Percentiles rank a stretch among this genome's conserved stretches.
phyloP scores from a whole-genome alignment of 2,888 invertebrate species.

The Oscheius onirici region DNA sequence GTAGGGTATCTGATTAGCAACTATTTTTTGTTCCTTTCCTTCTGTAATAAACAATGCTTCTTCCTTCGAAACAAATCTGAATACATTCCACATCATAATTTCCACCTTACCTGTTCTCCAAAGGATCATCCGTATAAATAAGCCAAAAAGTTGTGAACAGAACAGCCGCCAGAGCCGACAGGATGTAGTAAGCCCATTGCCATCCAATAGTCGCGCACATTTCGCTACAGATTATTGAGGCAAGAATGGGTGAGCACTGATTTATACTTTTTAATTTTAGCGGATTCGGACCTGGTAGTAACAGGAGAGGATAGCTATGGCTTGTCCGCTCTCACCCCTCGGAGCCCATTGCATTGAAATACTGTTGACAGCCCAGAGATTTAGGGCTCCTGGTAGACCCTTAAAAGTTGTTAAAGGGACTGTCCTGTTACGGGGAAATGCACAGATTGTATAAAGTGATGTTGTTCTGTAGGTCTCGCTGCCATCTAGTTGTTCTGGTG shows the following conservation, averaged over 20 bases:
- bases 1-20: constrained; percentile 31
- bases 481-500: too few species aligned
- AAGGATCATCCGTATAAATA: constrained; percentile 40
- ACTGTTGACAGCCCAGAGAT: constrained; percentile 43
- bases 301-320: constrained; percentile 46
- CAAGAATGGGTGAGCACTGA: constrained; percentile 38
- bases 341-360: constrained; percentile 47
- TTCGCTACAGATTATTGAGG: constrained; percentile 50
- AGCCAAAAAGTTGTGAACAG: constrained; percentile 35
- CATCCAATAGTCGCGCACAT: constrained; percentile 42
- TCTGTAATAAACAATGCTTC: constrained; percentile 36
- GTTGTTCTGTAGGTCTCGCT: too few species aligned
- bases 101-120: constrained; percentile 39
- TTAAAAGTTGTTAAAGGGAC: constrained; percentile 21
- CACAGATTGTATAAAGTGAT: too few species aligned
- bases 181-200: constrained; percentile 17
- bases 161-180: constrained; percentile 36
- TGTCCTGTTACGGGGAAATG: too few species aligned
- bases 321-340: constrained; percentile 38
- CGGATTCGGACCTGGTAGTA: constrained; percentile 36
- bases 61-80: constrained; percentile 32
- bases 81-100: neutral
- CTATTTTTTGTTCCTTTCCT: constrained; percentile 29
- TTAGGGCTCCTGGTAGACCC: constrained; percentile 41
- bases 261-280: neutral